Evolutionary conservation across 2,797 vertebrate genomes (phyloP).

Genomic region (Pseudomugil tenellus): DNA sequence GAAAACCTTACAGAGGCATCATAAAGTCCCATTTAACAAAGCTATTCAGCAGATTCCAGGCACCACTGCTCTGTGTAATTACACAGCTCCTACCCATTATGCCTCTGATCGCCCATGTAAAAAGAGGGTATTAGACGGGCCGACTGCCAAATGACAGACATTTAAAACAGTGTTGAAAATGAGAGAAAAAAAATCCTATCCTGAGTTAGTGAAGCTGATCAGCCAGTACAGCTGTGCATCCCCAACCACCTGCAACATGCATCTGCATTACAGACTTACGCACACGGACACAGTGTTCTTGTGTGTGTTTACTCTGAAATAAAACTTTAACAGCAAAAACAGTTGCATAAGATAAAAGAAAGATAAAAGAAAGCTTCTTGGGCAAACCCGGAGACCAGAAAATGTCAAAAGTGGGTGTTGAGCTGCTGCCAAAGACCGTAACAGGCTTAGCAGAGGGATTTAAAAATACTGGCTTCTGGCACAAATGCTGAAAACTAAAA

Average conservation of each 20-base stretch:
- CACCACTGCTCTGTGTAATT: constrained; percentile 63
- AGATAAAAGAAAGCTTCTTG: constrained; percentile 25
- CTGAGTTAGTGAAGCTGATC: constrained; percentile 43
- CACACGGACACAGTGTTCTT: constrained; percentile 9
- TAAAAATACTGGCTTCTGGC: constrained; percentile 28
- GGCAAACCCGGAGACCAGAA: constrained; percentile 34
- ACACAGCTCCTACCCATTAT: constrained; percentile 63
- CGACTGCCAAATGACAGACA: constrained; percentile 62
- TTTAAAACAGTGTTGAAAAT: constrained; percentile 41
- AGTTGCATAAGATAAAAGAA: constrained; percentile 32
- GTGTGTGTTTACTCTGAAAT: constrained; percentile 19
- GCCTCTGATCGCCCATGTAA: constrained; percentile 54
- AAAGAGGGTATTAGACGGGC: constrained; percentile 58
- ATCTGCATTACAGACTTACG: not conserved
- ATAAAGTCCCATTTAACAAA: constrained; percentile 29
- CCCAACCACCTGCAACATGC: constrained; percentile 23
- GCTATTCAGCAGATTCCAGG: constrained; percentile 49
- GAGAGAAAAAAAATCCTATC: not conserved
- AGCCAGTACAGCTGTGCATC: constrained; percentile 37
- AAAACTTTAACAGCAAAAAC: constrained; percentile 13
- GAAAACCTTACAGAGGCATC: constrained; percentile 25
- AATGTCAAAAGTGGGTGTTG: constrained; percentile 40
- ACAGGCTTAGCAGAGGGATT: constrained; percentile 43
- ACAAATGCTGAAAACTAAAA: constrained; percentile 16
- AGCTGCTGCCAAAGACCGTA: constrained; percentile 47